Base-by-base conservation (phyloP, 2,888 invertebrate genomes). In the Leucophenga maculata region DNA sequence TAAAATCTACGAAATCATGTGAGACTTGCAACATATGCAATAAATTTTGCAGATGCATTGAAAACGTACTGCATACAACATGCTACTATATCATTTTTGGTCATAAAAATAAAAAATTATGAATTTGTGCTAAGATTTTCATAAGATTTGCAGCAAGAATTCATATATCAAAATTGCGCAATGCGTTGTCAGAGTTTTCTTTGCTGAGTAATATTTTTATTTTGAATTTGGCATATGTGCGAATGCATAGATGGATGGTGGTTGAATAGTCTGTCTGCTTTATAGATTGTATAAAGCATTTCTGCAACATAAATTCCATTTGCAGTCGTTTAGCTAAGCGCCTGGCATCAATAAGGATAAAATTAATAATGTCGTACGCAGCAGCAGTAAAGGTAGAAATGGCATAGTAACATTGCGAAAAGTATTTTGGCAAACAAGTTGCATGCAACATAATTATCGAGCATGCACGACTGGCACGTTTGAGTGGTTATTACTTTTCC, bases 21-120 rank as follows among this genome's bases (percentile, higher is more conserved):
- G 81, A 79, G 83, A 82, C 81, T 80, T 76, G 77, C 80, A 81
- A 82, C 80, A 80, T 80, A 82, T 80, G 80, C 80, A 77, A 80
- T 80, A 80, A 80, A 80, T 80, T 77, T 80, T 72, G 73, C 70
- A 65, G n/a, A 65, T 46, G 46, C 20, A 16, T 14, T 16, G 20
- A 57, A 57, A 26, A 22, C 57, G 20, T 22, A 22, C 59, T 20
- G 55, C 57, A 57, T 57, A 20, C 26, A 26, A 57, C 57, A 57
- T n/a, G 6, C 1, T 57, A 6, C 14, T 39, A 39, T 39, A 39
- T 39, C 39, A 39, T 39, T 39, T 39, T 11, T 8, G 11, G 39
- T 11, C 39, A 39, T 39, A 39, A 39, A 39, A 39, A 39, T 6
- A 6, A 8, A 39, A 39, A 39, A 11, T 39, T 39, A 39, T 39